Base-by-base conservation (phyloP, 2,888 invertebrate species). In the Aporophyla lueneburgensis region DNA sequence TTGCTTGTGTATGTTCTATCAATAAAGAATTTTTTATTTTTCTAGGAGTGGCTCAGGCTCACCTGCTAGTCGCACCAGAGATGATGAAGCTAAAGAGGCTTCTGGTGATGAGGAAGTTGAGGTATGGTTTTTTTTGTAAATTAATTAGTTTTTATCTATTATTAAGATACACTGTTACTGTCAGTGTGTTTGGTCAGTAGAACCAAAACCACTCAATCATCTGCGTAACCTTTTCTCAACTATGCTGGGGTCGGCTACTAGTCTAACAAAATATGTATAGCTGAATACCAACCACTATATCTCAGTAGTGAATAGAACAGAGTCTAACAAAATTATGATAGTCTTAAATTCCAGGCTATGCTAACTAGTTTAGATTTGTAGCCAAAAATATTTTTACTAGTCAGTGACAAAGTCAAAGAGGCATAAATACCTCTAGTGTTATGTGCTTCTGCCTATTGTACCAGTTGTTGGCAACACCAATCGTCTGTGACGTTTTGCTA, bases 71-170 rank as follows among this genome's bases (percentile, higher is more conserved):
- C 94, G 95, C 61, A 95, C 96, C 74, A 94, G 92, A 88, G 97
- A 97, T 82, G 97, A 97, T 81, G 98, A 98, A 91, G 98, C 98
- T 6, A 97, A 97, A 87, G 98, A 98, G 93, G 98, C 97, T 21
- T 97, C 97, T 43, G 97, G 97, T 2, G 97, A 97, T 83, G 98
- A 98, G 85, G 98, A 97, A 86, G 97, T 97, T 24, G 97, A 97
- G 92, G 97, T 84, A 62, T 49, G 67, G 33, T 33, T 33, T 43
- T 66, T 51, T 10, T 27, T 59, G 9, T 53, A 21, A 33, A 43
- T 27, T 27, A 24, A 4, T 9, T 24, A 19, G 24, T 19, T 46
- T 46, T 63, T 24, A 9, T 5, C 16, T n/a, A 54, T 12, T n/a
- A 54, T n/a, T 54, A 54, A 51, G 19, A 16, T 19, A 54, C 24